These are phyloP conservation scores for Ceuthmochares aereus DNA, from an alignment of 2,113 vertebrate species.

Conservation along the genomic window DNA sequence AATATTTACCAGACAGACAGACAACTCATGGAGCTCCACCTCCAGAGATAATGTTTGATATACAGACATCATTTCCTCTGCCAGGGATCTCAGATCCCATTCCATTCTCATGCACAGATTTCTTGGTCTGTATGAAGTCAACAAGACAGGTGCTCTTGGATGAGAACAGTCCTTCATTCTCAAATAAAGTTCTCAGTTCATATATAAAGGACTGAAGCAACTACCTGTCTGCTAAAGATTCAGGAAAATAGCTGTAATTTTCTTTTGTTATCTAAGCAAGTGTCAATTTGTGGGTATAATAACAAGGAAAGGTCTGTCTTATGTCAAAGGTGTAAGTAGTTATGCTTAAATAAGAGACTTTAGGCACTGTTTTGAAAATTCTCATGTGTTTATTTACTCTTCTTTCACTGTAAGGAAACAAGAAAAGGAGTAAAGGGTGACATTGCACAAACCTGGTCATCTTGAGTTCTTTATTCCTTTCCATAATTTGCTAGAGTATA, in stretches of 20 bases:
- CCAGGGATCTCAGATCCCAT: background rate
- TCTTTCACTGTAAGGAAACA: background rate
- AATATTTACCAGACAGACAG: background rate
- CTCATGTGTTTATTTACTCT: background rate
- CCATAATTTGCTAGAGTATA: constrained; percentile 27
- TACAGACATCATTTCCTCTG: rapidly evolving
- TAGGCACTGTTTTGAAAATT: background rate
- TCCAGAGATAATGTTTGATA: background rate
- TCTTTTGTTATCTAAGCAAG: background rate
- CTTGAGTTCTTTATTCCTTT: constrained; percentile 39
- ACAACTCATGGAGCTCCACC: background rate
- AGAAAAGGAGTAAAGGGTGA: constrained; percentile 5
- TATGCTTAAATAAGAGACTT: constrained; percentile 1
- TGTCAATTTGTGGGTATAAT: background rate
- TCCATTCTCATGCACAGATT: rapidly evolving
- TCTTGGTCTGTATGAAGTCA: background rate
- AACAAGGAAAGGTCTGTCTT: background rate
- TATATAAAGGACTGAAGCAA: background rate
- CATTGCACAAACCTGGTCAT: constrained; percentile 43
- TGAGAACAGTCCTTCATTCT: background rate
- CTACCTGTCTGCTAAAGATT: background rate
- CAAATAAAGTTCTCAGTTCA: background rate
- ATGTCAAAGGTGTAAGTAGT: background rate
- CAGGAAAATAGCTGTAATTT: background rate
- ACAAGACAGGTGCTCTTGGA: background rate